A percentile compares a stretch with the other conserved stretches of the same genome.
Evolutionary conservation across 2,113 vertebrate genomes (phyloP).

Genomic region (Melanerpes formicivorus): DNA sequence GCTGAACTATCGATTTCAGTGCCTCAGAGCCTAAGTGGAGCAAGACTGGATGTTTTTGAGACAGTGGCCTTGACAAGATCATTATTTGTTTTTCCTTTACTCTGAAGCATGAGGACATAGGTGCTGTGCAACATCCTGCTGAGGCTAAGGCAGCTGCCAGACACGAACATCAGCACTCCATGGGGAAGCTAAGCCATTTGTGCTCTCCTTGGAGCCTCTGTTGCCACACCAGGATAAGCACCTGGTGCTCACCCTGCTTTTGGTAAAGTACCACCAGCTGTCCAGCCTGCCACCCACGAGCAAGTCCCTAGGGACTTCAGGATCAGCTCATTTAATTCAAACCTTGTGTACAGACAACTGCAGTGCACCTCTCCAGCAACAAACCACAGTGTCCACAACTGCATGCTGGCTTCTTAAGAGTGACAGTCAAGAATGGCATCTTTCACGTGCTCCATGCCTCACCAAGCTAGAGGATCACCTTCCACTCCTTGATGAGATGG

Average conservation of each 20-base stretch:
- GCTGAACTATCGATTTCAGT: background rate
- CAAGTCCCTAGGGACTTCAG: background rate
- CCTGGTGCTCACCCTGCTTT: background rate
- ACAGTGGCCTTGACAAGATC: background rate
- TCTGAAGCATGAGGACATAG: background rate
- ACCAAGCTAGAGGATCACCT: background rate
- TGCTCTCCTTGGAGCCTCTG: background rate
- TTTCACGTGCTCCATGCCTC: background rate
- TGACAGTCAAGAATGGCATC: background rate
- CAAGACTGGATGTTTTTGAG: background rate
- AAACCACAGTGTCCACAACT: background rate
- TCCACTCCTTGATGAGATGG: background rate
- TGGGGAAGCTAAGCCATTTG: background rate
- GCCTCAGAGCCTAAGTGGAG: background rate
- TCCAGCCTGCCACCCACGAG: background rate
- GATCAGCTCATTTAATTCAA: background rate
- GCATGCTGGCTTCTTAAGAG: accelerated
- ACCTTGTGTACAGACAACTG: background rate
- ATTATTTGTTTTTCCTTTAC: background rate
- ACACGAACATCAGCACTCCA: background rate
- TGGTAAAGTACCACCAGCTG: background rate
- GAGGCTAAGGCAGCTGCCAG: background rate
- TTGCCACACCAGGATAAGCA: background rate
- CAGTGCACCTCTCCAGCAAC: background rate
- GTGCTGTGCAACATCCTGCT: background rate